A percentile compares a stretch with the other conserved stretches of the same genome.
These are phyloP conservation scores for Orius insidiosus DNA, from an alignment of 1,140 invertebrate genomes.

Conservation along the genomic window DNA sequence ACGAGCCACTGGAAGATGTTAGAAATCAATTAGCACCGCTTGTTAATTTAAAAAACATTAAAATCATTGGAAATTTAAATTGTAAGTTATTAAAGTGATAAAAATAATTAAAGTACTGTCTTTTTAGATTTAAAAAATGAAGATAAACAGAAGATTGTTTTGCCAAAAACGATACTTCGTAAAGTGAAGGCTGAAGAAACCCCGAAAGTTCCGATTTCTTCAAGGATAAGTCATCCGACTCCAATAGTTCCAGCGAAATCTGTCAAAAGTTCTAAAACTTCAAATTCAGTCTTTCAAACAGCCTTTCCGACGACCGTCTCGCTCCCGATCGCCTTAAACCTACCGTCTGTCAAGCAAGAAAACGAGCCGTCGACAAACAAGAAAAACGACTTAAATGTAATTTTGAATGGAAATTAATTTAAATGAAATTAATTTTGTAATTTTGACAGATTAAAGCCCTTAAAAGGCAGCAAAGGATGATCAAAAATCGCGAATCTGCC, in stretches of 20 bases:
- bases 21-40: not conserved
- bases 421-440: slow-evolving; percentile 8
- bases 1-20: not conserved
- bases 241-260: no score
- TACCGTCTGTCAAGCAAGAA: not conserved
- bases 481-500: slow-evolving; percentile 78
- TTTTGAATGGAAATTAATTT: not conserved
- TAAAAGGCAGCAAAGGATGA: slow-evolving; percentile 76
- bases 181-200: no score
- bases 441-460: slow-evolving; percentile 36
- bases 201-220: no score
- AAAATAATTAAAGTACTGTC: slow-evolving; percentile 1
- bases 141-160: slow-evolving; percentile 1
- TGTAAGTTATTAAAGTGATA: slow-evolving; percentile 6
- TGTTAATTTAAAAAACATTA: not conserved
- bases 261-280: not conserved
- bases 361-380: slow-evolving; percentile 1
- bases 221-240: no score
- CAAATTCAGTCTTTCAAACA: not conserved
- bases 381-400: not conserved
- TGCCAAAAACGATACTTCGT: no score
- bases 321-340: not conserved
- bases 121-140: slow-evolving; percentile 10
- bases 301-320: not conserved
- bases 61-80: not conserved